phyloP scores from a whole-genome alignment of 2,113 vertebrate species.

The Bos javanicus region DNA sequence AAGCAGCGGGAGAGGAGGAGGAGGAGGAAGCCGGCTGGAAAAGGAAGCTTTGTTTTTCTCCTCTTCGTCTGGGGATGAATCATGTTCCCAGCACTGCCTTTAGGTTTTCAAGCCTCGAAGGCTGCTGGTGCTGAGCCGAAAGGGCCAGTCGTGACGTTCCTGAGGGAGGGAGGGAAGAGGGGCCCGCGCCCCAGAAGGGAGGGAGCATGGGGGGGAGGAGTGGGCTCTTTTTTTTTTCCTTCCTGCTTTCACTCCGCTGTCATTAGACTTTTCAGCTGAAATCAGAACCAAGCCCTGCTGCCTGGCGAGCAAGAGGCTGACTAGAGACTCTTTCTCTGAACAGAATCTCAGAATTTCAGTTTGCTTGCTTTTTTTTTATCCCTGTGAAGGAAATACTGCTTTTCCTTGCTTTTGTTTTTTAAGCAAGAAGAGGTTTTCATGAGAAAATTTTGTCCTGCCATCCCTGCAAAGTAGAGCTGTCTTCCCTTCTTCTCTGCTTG shows the following conservation, averaged over 20 bases:
- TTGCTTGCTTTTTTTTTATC: background rate
- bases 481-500: background rate
- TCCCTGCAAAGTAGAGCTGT: background rate
- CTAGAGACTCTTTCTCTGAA: constrained; percentile 25
- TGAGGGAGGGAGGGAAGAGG: constrained; percentile 20
- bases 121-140: constrained; percentile 71
- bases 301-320: constrained; percentile 37
- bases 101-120: constrained; percentile 74
- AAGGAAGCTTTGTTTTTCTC: constrained; percentile 67
- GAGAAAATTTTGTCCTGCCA: background rate
- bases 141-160: constrained; percentile 79
- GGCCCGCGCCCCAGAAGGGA: background rate
- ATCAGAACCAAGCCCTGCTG: constrained; percentile 47
- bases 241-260: constrained; percentile 68
- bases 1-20: background rate
- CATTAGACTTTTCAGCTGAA: constrained; percentile 76
- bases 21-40: constrained; percentile 33
- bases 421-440: background rate
- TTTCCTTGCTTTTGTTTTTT: background rate
- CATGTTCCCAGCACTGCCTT: constrained; percentile 80
- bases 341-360: constrained; percentile 31
- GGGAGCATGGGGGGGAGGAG: constrained; percentile 59
- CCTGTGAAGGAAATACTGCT: background rate
- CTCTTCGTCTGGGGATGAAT: constrained; percentile 73
- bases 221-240: constrained; percentile 55